phyloP scores from a whole-genome alignment of 2,888 invertebrate genomes.

The Cryptocephalus primarius region DNA sequence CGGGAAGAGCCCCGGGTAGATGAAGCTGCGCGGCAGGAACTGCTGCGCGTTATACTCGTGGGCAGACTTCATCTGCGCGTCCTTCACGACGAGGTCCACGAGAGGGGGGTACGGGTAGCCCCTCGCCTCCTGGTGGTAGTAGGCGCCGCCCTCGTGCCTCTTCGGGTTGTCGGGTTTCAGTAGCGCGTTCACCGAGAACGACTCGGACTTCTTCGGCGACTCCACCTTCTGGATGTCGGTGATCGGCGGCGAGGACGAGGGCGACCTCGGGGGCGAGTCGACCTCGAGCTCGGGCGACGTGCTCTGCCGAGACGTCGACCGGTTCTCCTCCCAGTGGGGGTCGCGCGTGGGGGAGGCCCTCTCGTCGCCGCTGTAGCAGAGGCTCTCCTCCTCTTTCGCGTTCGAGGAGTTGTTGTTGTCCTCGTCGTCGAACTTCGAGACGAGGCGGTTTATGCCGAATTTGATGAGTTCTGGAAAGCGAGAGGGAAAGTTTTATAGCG shows the following conservation, averaged over 20 bases:
- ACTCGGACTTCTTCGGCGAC: constrained; percentile 59
- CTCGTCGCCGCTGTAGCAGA: constrained; percentile 46
- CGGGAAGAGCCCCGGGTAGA: constrained; percentile 44
- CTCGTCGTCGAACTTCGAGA: constrained; percentile 50
- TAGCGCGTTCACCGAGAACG: constrained; percentile 75
- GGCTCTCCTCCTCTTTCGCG: constrained; percentile 42
- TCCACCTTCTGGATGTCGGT: constrained; percentile 35
- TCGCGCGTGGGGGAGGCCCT: constrained; percentile 28
- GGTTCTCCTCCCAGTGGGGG: constrained; percentile 28
- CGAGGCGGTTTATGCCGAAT: constrained; percentile 73
- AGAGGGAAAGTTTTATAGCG: constrained; percentile 1
- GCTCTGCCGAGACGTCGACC: constrained; percentile 31
- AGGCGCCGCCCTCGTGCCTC: constrained; percentile 34
- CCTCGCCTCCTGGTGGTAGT: constrained; percentile 34
- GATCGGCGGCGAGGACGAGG: constrained; percentile 35
- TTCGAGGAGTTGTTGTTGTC: constrained; percentile 42
- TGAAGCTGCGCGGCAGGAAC: constrained; percentile 37
- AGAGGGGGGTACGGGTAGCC: constrained; percentile 56
- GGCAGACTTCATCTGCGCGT: constrained; percentile 37
- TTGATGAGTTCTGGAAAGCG: constrained; percentile 65
- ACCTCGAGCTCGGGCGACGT: constrained; percentile 67
- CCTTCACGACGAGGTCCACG: constrained; percentile 47
- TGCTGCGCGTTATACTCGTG: constrained; percentile 31
- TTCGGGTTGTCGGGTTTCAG: constrained; percentile 53
- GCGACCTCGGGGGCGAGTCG: constrained; percentile 58